phyloP scores from a whole-genome alignment of 2,888 invertebrate species.

The Lamellibrachia columna region DNA sequence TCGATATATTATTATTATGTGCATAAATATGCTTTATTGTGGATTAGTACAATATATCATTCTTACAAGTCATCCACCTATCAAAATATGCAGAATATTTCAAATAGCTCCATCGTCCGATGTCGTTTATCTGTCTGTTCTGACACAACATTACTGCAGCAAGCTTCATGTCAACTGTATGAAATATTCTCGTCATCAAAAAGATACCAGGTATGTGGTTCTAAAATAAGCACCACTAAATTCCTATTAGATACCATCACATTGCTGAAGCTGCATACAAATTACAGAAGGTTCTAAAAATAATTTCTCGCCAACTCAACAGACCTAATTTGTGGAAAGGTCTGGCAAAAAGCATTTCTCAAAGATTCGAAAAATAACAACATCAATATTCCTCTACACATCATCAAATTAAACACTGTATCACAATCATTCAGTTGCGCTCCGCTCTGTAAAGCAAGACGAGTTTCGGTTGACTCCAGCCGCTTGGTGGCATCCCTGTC shows the following conservation, averaged over 20 bases:
- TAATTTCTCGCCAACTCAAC: not conserved
- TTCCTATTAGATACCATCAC: not conserved
- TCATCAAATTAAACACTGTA: not conserved
- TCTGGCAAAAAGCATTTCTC: not conserved
- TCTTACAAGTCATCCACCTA: not conserved
- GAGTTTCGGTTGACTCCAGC: not conserved
- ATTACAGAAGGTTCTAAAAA: slow-evolving; percentile 3
- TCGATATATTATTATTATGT: not conserved
- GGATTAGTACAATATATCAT: not conserved
- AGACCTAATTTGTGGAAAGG: not conserved
- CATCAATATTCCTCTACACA: slow-evolving; percentile 1
- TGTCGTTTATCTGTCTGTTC: not conserved
- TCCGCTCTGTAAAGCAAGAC: not conserved
- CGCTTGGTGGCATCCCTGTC: not conserved
- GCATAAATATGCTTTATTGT: not conserved
- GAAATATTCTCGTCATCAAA: not conserved
- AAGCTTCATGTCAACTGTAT: not conserved
- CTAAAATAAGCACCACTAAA: not conserved
- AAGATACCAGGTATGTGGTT: not conserved
- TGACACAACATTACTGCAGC: not conserved
- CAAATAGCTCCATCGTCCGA: not conserved
- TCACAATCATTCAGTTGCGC: slow-evolving; percentile 4
- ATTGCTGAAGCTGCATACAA: not conserved
- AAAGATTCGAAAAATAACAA: not conserved
- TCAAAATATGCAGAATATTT: not conserved